Evolutionary conservation across 2,888 invertebrate species (phyloP), one percentile per base, ranked within the genome.

Genomic region (Dryadula phaetusa): DNA sequence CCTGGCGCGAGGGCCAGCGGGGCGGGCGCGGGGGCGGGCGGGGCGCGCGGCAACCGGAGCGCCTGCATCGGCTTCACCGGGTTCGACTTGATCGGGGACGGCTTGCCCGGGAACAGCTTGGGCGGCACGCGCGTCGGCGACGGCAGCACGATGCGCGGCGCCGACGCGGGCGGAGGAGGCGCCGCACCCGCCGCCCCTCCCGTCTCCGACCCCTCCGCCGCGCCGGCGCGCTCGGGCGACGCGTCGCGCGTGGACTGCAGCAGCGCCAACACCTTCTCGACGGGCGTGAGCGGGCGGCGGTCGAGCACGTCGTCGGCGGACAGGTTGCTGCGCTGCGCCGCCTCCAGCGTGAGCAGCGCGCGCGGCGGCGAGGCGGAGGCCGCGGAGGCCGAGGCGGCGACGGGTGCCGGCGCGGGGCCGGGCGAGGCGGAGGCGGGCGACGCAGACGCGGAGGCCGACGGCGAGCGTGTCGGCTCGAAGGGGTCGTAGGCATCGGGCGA

Each of bases 401-500:
- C 94, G 6, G 95, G 95, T n/a, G n/a, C n/a, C 18, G 95, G 46
- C 18, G 18, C 44, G n/a, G n/a, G n/a, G 44, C 44, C 66, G 77
- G 91, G 82, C 0, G 42, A 16, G 6, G 75, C 72, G 87, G 95
- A n/a, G n/a, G n/a, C 74, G 71, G 87, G 83, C 75, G 91, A 82
- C 0, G 94, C 94, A 5, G 95, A 95, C 18, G 95, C 90, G 0
- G 72, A 68, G 61, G 94, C 94, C 14, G 95, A 95, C 20, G 95
- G 90, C 0, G 97, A 97, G 83, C 97, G 96, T 8, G 98, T 97
- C 0, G 98, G 98, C 86, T 98, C 97, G 86, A 97, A 98, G 1
- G 98, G 98, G 94, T 98, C 97, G 86, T 98, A 98, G 3, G 95
- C 97, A 85, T 97, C 97, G 0, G 96, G 96, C 14, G 96, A 61